Conservation (phyloP, 2,113 vertebrate species). For the Aphyosemion australe region DNA sequence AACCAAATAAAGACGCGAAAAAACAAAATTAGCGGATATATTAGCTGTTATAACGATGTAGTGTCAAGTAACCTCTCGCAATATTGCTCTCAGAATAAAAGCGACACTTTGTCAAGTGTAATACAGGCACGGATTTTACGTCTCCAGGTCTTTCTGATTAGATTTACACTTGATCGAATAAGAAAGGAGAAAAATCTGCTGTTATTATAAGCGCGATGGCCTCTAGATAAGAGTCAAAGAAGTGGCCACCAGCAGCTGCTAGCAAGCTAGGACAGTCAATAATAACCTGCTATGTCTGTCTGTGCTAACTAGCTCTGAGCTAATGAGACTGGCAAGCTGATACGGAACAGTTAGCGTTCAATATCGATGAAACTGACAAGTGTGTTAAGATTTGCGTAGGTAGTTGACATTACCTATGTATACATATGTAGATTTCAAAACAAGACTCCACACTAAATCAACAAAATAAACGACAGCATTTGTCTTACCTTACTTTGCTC, state of each 20-base stretch:
- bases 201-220: constrained; percentile 19
- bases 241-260: constrained; percentile 31
- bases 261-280: constrained; percentile 37
- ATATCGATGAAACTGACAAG: constrained; percentile 50
- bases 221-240: constrained; percentile 23
- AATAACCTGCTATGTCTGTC: constrained; percentile 37
- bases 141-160: neutral
- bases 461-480: neutral
- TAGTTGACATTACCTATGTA: rapidly evolving
- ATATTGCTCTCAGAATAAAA: neutral
- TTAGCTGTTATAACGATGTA: constrained; percentile 6
- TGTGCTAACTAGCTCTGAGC: constrained; percentile 56
- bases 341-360: constrained; percentile 34
- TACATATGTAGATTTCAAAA: rapidly evolving
- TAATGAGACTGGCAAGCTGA: constrained; percentile 51
- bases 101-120: neutral
- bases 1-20: neutral
- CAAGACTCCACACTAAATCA: rapidly evolving
- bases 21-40: neutral
- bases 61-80: neutral
- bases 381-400: neutral
- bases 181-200: neutral
- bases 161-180: neutral
- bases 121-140: neutral
- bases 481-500: constrained; percentile 65